Evolutionary conservation across 2,888 invertebrate species (phyloP).

Genomic region (Aporophyla lueneburgensis): DNA sequence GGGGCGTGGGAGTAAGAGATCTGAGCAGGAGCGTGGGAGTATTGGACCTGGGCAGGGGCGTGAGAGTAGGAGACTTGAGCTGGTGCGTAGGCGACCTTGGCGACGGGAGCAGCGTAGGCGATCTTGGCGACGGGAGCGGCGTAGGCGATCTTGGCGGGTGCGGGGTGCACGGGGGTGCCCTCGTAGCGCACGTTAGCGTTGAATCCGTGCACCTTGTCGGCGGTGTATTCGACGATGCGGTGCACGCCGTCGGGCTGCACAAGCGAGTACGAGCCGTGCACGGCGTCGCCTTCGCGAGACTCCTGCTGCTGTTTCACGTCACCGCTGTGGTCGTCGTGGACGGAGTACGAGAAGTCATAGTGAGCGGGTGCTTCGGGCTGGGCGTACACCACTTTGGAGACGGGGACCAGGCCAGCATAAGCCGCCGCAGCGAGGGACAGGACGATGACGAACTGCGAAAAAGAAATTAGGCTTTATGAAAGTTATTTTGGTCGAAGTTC

Average conservation of each 20-base stretch:
- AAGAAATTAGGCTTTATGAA: background rate
- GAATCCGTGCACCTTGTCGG: constrained; percentile 86
- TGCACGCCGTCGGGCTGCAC: constrained; percentile 87
- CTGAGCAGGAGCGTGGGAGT: too few species aligned
- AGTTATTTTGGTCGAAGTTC: background rate
- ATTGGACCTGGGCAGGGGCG: too few species aligned
- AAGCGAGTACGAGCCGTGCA: constrained; percentile 88
- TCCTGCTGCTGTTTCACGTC: constrained; percentile 88
- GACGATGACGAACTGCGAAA: constrained; percentile 77
- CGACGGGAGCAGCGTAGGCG: constrained; percentile 61
- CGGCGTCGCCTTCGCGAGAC: constrained; percentile 83
- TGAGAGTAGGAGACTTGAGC: too few species aligned
- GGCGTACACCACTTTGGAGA: constrained; percentile 79
- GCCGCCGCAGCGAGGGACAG: constrained; percentile 79
- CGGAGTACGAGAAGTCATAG: constrained; percentile 87
- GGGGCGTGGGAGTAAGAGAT: constrained; percentile 33
- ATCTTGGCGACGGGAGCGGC: constrained; percentile 53
- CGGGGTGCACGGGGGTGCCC: constrained; percentile 75
- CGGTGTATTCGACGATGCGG: constrained; percentile 87
- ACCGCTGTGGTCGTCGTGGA: constrained; percentile 85
- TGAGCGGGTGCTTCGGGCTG: constrained; percentile 83
- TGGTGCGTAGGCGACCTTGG: constrained; percentile 39
- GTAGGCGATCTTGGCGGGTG: constrained; percentile 69
- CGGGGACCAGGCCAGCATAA: constrained; percentile 74
- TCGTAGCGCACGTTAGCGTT: constrained; percentile 87